Conservation (phyloP, 2,113 vertebrate species). For the Xiphophorus hellerii region DNA sequence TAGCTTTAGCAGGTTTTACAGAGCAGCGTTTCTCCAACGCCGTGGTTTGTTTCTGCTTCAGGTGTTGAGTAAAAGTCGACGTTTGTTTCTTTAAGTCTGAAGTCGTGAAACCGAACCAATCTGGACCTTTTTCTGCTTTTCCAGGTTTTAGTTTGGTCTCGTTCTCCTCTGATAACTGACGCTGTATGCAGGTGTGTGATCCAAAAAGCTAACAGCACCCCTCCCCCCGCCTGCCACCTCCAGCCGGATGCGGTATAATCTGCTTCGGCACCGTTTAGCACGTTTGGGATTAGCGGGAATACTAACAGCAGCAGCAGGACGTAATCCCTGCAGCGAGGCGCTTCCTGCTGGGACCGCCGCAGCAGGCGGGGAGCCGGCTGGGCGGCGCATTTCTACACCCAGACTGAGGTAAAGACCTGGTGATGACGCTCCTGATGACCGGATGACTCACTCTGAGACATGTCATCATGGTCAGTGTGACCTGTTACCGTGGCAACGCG, state of each 20-base stretch:
- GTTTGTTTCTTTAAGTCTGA: too few relatives aligned
- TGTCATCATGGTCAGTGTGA: conserved; percentile 8
- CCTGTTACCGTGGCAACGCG: conserved; percentile 40
- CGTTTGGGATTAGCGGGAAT: not conserved
- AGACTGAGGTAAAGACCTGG: not conserved
- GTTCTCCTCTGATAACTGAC: not conserved
- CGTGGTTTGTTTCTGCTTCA: too few relatives aligned
- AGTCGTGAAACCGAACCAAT: too few relatives aligned
- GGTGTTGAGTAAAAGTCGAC: too few relatives aligned
- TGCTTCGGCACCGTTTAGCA: not conserved
- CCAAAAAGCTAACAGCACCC: not conserved
- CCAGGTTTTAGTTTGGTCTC: too few relatives aligned
- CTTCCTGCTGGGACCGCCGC: not conserved
- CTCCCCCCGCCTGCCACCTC: not conserved
- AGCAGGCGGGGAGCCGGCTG: not conserved
- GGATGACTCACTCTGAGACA: conserved; percentile 24
- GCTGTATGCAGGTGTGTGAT: not conserved
- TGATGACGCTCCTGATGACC: not conserved
- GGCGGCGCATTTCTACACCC: not conserved
- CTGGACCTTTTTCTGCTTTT: too few relatives aligned
- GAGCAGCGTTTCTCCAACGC: too few relatives aligned
- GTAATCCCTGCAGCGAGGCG: not conserved
- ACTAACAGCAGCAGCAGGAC: not conserved
- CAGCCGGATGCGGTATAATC: not conserved
- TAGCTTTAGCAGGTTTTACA: too few relatives aligned